Conservation (phyloP, 1,140 invertebrate genomes). For the Bicyclus anynana region DNA sequence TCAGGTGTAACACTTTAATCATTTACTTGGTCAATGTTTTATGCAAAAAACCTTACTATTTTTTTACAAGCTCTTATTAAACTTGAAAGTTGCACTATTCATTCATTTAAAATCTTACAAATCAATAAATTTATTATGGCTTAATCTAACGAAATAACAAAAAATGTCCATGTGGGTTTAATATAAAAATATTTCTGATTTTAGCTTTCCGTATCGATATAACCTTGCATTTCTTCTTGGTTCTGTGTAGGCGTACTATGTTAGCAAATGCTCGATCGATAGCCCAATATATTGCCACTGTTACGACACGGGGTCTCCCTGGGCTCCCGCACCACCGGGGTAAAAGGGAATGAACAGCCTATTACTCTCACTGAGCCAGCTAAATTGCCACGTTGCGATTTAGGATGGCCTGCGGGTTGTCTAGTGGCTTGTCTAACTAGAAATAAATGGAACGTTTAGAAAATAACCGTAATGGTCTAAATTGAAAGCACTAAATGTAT, state of each 20-base stretch:
- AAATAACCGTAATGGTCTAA: background rate
- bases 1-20: background rate
- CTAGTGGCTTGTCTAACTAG: background rate
- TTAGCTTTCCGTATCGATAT: slow-evolving; percentile 1
- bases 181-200: background rate
- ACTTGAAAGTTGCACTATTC: no score
- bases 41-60: background rate
- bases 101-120: no score
- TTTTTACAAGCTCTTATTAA: no score
- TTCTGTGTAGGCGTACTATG: background rate
- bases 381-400: background rate
- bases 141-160: no score
- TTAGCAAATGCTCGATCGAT: slow-evolving; percentile 1
- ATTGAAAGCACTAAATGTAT: no score
- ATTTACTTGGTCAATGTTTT: background rate
- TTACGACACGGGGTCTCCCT: background rate
- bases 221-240: no score
- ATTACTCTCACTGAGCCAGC: slow-evolving; percentile 7
- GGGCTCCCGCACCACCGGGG: background rate
- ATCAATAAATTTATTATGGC: no score
- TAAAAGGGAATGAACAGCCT: slow-evolving; percentile 7
- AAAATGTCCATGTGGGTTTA: no score
- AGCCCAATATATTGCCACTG: slow-evolving; percentile 2
- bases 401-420: slow-evolving; percentile 1
- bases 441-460: background rate